Percentiles rank a stretch among this genome's conserved stretches.
These are phyloP conservation scores for Neosilurus hyrtlii DNA, from an alignment of 2,797 vertebrate genomes.

Conservation along the genomic window DNA sequence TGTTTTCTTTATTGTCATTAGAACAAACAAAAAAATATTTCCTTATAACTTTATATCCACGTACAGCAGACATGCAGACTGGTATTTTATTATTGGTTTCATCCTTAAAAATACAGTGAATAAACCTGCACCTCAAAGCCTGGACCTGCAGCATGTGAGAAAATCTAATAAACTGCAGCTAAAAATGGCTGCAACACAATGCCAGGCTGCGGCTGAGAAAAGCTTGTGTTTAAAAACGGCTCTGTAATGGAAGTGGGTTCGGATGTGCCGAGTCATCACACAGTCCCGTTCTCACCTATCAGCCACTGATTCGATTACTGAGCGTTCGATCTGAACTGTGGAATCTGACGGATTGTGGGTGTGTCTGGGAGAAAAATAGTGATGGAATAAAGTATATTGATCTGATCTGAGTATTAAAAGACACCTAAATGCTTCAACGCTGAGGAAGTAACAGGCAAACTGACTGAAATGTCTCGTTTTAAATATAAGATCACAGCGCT, in stretches of 20 bases:
- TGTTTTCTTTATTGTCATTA: too few relatives aligned
- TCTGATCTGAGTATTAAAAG: background rate
- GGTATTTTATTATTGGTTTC: background rate
- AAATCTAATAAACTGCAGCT: slow-evolving; percentile 7
- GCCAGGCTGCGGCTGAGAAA: background rate
- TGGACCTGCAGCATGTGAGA: background rate
- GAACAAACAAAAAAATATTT: background rate
- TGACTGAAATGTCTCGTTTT: slow-evolving; percentile 2
- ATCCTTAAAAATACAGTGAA: background rate
- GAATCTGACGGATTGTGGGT: slow-evolving; percentile 1
- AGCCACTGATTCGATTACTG: slow-evolving; percentile 8
- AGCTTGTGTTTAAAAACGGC: background rate
- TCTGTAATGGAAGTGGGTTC: slow-evolving; percentile 12
- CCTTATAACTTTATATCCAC: background rate
- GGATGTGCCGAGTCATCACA: slow-evolving; percentile 7
- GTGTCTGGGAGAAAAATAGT: background rate
- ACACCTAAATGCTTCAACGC: background rate
- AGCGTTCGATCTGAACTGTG: background rate
- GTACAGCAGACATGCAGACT: background rate
- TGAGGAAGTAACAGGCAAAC: background rate
- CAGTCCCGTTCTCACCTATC: background rate
- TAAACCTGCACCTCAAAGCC: background rate
- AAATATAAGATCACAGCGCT: background rate
- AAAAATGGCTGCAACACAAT: slow-evolving; percentile 12
- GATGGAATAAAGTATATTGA: background rate